phyloP scores from a whole-genome alignment of 2,797 vertebrate species.

The Lindbergichthys nudifrons region DNA sequence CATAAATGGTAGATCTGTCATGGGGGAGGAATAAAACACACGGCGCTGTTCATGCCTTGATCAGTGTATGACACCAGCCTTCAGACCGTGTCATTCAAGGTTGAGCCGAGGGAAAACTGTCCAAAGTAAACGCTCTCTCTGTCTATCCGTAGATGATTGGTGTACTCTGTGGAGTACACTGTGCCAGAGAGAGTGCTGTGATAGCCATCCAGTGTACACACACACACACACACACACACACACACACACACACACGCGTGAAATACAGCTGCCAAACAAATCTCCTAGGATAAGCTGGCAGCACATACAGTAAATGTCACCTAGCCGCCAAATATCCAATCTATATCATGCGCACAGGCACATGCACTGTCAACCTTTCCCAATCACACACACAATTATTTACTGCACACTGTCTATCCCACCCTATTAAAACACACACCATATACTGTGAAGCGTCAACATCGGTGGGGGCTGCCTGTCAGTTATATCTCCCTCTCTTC shows the following conservation, averaged over 20 bases:
- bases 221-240: slow-evolving; percentile 13
- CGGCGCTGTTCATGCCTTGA: slow-evolving; percentile 41
- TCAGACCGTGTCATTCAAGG: slow-evolving; percentile 27
- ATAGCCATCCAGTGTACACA: slow-evolving; percentile 43
- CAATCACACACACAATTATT: slow-evolving; percentile 9
- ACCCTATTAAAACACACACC: slow-evolving; percentile 32
- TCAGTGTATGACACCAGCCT: slow-evolving; percentile 36
- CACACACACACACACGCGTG: not conserved
- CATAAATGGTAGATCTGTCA: slow-evolving; percentile 58
- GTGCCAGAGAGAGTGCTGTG: slow-evolving; percentile 49
- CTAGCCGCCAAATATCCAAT: slow-evolving; percentile 47
- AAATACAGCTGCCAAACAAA: slow-evolving; percentile 70
- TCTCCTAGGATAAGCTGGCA: slow-evolving; percentile 63
- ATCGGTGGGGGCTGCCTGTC: slow-evolving; percentile 65
- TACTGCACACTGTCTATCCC: slow-evolving; percentile 15
- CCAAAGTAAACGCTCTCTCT: slow-evolving; percentile 41
- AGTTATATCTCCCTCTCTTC: slow-evolving; percentile 49
- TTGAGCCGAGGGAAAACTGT: slow-evolving; percentile 41
- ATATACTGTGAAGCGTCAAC: slow-evolving; percentile 42
- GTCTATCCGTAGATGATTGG: slow-evolving; percentile 62
- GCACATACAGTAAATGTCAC: slow-evolving; percentile 70
- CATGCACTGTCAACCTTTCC: slow-evolving; percentile 40
- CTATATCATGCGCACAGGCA: slow-evolving; percentile 41
- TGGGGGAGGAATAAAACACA: slow-evolving; percentile 22
- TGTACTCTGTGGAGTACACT: slow-evolving; percentile 39